Evolutionary conservation across 2,888 invertebrate genomes (phyloP).

Genomic region (Unio delphinus): DNA sequence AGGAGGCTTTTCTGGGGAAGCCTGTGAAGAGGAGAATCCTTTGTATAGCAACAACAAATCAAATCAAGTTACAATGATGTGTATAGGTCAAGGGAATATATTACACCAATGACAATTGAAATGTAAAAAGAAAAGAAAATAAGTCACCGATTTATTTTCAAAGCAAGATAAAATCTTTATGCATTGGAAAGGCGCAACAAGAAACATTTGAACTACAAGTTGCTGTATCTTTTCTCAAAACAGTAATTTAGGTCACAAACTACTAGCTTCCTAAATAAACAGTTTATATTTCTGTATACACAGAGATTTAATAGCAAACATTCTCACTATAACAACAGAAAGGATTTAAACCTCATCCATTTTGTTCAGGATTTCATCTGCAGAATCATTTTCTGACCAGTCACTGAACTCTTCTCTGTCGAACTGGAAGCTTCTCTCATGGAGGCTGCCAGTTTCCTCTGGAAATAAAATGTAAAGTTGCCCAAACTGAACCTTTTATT

Average conservation of each 20-base stretch:
- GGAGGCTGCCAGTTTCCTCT: constrained; percentile 6
- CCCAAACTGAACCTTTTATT: no score
- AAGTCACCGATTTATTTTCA: no score
- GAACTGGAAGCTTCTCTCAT: constrained; percentile 9
- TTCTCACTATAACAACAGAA: no score
- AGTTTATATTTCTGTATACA: no score
- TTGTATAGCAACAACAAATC: not conserved
- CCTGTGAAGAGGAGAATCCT: not conserved
- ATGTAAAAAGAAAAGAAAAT: not conserved
- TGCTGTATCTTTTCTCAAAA: no score
- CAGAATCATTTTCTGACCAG: constrained; percentile 51
- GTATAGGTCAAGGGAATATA: not conserved
- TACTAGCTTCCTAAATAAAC: no score
- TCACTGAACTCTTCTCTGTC: constrained; percentile 44
- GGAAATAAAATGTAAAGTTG: not conserved
- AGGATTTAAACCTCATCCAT: constrained; percentile 17
- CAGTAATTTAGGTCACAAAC: no score
- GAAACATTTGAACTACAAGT: no score
- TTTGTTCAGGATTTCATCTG: constrained; percentile 49
- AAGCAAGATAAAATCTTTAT: no score
- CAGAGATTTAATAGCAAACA: no score
- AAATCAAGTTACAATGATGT: no score
- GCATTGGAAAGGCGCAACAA: no score
- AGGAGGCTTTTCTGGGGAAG: not conserved
- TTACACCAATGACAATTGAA: not conserved